A percentile compares a stretch with the other conserved stretches of the same genome.
phyloP scores from a whole-genome alignment of 2,113 vertebrate genomes.

The Paedocypris sp. region DNA sequence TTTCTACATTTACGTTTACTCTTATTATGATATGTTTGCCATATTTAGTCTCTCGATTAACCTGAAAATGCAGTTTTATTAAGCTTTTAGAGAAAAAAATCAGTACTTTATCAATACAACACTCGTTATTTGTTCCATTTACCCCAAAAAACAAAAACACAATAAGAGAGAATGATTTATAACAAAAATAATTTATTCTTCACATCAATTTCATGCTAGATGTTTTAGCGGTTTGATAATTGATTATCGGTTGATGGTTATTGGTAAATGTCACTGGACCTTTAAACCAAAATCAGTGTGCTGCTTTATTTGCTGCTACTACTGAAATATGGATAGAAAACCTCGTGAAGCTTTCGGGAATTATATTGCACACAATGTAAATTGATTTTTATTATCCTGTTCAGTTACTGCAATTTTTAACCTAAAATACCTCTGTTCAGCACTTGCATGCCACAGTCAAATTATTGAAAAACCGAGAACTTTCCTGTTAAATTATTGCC shows the following conservation, averaged over 20 bases:
- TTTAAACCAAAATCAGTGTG: slow-evolving; percentile 23
- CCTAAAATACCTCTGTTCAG: slow-evolving; percentile 3
- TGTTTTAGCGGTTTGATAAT: neutral
- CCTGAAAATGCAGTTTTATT: slow-evolving; percentile 6
- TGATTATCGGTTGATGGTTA: slow-evolving; percentile 10
- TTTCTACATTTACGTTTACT: neutral
- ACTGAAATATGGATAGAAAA: slow-evolving; percentile 18
- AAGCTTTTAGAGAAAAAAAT: neutral
- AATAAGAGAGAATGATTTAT: too few relatives aligned
- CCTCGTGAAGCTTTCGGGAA: neutral
- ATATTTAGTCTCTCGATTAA: neutral
- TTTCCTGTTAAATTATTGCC: too few relatives aligned
- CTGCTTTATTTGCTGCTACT: slow-evolving; percentile 23
- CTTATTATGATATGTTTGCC: neutral
- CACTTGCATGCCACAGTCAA: too few relatives aligned
- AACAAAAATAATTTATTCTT: too few relatives aligned
- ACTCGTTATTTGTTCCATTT: too few relatives aligned
- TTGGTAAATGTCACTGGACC: slow-evolving; percentile 14
- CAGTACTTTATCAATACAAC: neutral
- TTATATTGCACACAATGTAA: neutral
- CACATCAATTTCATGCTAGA: too few relatives aligned
- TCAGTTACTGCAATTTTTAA: neutral
- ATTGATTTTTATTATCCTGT: neutral
- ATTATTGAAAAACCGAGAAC: too few relatives aligned
- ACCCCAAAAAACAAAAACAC: too few relatives aligned